phyloP scores from a whole-genome alignment of 35 echinoderm and acorn worm genomes.

The Apostichopus californicus region DNA sequence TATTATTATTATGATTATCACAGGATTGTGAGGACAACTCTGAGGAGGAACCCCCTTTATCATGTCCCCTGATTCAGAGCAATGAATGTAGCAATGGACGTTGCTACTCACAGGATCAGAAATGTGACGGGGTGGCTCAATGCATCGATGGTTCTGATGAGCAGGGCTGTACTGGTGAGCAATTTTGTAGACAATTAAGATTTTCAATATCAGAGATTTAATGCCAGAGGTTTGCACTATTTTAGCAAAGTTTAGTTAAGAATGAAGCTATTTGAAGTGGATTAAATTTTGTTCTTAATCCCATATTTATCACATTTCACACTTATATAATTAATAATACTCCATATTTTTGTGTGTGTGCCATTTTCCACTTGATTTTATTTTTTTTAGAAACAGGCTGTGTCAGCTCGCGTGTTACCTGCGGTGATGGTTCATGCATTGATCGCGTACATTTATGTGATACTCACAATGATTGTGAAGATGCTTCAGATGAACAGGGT shows the following conservation, averaged over 20 bases:
- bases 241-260: too few species aligned
- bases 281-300: too few species aligned
- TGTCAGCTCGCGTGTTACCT: not conserved
- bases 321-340: too few species aligned
- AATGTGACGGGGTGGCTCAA: constrained; percentile 60
- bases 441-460: not conserved
- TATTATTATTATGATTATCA: too few species aligned
- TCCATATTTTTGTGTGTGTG: too few species aligned
- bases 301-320: too few species aligned
- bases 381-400: not conserved
- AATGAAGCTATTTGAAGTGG: too few species aligned
- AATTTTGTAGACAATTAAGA: too few species aligned
- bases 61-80: not conserved
- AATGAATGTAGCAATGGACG: constrained; percentile 15
- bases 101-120: not conserved
- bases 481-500: constrained; percentile 13
- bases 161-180: constrained; percentile 33
- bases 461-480: not conserved
- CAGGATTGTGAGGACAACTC: constrained; percentile 56
- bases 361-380: too few species aligned
- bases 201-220: too few species aligned
- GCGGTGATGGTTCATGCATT: constrained; percentile 21
- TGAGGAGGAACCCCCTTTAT: not conserved
- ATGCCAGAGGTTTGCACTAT: too few species aligned
- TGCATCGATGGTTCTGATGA: constrained; percentile 71